These are phyloP conservation scores for Allygus modestus DNA, from an alignment of 2,888 invertebrate species.

Conservation along the genomic window DNA sequence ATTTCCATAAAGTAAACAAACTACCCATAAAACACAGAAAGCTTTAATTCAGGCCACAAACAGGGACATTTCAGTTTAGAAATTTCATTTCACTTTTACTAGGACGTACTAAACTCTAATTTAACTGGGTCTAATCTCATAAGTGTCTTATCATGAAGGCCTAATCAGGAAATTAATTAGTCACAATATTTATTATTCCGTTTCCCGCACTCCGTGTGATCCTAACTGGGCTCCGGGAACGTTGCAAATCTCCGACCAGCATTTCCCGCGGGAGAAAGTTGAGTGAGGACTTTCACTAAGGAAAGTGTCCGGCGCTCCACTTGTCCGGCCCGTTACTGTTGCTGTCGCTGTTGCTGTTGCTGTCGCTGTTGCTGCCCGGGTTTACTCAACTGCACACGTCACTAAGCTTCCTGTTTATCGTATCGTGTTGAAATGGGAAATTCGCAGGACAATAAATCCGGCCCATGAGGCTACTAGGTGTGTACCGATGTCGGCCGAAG, in stretches of 20 bases:
- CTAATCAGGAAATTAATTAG: too few relatives aligned
- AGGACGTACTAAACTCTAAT: too few relatives aligned
- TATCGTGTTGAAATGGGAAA: not conserved
- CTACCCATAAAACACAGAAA: too few relatives aligned
- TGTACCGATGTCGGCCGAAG: too few relatives aligned
- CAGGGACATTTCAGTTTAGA: too few relatives aligned
- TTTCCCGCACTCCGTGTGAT: not conserved
- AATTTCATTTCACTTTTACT: too few relatives aligned
- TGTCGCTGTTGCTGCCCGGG: not conserved
- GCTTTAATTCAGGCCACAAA: too few relatives aligned
- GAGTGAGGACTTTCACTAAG: slow-evolving; percentile 32
- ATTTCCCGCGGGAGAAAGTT: slow-evolving; percentile 45
- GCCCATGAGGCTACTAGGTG: not conserved
- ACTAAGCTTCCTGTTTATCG: not conserved
- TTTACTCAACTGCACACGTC: slow-evolving; percentile 1
- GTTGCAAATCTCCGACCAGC: slow-evolving; percentile 33
- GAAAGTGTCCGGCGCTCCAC: slow-evolving; percentile 51
- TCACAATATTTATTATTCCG: not conserved
- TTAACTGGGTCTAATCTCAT: too few relatives aligned
- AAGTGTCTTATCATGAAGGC: too few relatives aligned
- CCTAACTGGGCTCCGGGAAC: not conserved
- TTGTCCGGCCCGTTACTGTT: slow-evolving; percentile 16
- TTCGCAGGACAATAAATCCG: not conserved
- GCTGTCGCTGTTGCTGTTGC: not conserved
- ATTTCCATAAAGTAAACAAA: too few relatives aligned